These are phyloP conservation scores for Calliphora vicina DNA, from an alignment of 1,140 invertebrate genomes.

Conservation along the genomic window DNA sequence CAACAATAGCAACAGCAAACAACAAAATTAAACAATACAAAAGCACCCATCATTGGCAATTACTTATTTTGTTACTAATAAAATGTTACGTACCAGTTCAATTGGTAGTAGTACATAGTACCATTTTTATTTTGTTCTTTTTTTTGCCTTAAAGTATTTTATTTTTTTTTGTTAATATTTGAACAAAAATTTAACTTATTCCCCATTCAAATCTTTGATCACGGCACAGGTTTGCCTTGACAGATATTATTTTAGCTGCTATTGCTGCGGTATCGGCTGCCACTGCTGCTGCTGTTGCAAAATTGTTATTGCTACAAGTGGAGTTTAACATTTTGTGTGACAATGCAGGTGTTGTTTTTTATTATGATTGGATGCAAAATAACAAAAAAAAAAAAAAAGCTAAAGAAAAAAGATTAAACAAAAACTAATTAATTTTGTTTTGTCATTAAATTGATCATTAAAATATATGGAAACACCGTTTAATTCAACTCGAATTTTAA, in stretches of 20 bases:
- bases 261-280: background rate
- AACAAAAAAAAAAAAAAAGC: background rate
- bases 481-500: too few species aligned
- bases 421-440: background rate
- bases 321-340: background rate
- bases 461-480: background rate
- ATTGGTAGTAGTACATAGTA: background rate
- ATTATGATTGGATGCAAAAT: background rate
- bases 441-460: background rate
- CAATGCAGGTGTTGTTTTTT: constrained; percentile 7
- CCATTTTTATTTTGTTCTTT: background rate
- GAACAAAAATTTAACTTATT: background rate
- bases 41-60: background rate
- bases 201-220: background rate
- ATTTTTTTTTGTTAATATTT: background rate
- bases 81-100: background rate
- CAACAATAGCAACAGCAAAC: background rate
- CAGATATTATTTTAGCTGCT: constrained; percentile 1
- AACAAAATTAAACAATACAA: background rate
- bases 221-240: constrained; percentile 2
- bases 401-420: too few species aligned
- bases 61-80: background rate
- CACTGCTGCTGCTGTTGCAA: background rate
- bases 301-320: background rate
- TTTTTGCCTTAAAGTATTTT: background rate